Conservation (phyloP, 2,888 invertebrate species). For the Elmis aenea region DNA sequence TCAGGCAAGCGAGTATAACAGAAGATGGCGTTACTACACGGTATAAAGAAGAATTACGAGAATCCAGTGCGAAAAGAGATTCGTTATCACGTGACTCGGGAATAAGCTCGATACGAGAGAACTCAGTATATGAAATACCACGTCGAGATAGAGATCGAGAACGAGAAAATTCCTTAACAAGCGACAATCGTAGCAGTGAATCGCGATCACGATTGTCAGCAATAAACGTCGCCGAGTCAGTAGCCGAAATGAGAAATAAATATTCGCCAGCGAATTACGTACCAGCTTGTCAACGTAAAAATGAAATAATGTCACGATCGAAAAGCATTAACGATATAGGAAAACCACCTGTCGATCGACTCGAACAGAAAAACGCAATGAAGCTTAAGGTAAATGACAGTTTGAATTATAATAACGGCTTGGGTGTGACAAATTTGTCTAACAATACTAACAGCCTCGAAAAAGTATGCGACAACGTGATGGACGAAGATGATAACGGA, state of each 20-base stretch:
- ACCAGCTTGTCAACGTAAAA: slow-evolving; percentile 48
- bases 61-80: slow-evolving; percentile 36
- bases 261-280: slow-evolving; percentile 73
- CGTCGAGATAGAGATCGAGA: slow-evolving; percentile 51
- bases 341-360: slow-evolving; percentile 41
- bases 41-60: slow-evolving; percentile 46
- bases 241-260: slow-evolving; percentile 66
- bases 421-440: slow-evolving; percentile 36
- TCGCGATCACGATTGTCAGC: slow-evolving; percentile 22
- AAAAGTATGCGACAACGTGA: slow-evolving; percentile 39
- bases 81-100: slow-evolving; percentile 38
- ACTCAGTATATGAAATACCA: slow-evolving; percentile 46
- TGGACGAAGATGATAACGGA: slow-evolving; percentile 53
- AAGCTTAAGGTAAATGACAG: slow-evolving; percentile 40
- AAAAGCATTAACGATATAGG: slow-evolving; percentile 60
- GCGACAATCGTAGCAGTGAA: slow-evolving; percentile 17
- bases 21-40: slow-evolving; percentile 46
- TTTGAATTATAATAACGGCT: slow-evolving; percentile 36
- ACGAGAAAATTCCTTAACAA: slow-evolving; percentile 18
- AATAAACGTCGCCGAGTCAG: slow-evolving; percentile 40
- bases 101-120: slow-evolving; percentile 39
- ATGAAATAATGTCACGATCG: slow-evolving; percentile 45
- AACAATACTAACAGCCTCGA: slow-evolving; percentile 44
- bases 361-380: slow-evolving; percentile 38
- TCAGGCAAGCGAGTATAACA: slow-evolving; percentile 43